These are phyloP conservation scores for Ericerus pela DNA, from an alignment of 1,140 invertebrate genomes.

Conservation along the genomic window DNA sequence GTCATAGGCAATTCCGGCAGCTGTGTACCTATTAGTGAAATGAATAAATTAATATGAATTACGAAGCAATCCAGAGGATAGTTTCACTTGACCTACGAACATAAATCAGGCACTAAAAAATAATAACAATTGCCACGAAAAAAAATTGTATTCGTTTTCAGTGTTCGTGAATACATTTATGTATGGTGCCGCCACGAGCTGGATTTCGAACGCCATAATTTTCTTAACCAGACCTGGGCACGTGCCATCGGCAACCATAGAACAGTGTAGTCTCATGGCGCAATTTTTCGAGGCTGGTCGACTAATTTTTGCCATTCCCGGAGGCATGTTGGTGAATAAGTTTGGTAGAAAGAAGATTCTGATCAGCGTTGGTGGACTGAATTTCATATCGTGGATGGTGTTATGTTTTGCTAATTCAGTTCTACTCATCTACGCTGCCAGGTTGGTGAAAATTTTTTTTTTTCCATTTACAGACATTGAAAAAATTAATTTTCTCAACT, in stretches of 20 bases:
- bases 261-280: neutral
- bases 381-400: neutral
- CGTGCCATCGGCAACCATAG: neutral
- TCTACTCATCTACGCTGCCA: neutral
- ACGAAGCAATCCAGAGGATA: too few species aligned
- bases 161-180: neutral
- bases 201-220: neutral
- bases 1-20: too few species aligned
- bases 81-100: too few species aligned
- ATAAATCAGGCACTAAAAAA: too few species aligned
- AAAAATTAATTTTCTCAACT: too few species aligned
- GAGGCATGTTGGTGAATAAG: neutral
- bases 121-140: too few species aligned
- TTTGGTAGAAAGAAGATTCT: conserved; percentile 1
- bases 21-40: too few species aligned
- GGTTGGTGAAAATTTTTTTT: too few species aligned
- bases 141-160: neutral
- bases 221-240: neutral
- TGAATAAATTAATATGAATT: too few species aligned
- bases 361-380: neutral
- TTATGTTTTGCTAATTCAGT: neutral
- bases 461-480: too few species aligned
- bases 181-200: neutral
- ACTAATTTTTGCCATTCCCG: neutral
- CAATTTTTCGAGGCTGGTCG: neutral